Evolutionary conservation across 2,888 invertebrate species (phyloP).

Genomic region (Lasioglossum figueresi): DNA sequence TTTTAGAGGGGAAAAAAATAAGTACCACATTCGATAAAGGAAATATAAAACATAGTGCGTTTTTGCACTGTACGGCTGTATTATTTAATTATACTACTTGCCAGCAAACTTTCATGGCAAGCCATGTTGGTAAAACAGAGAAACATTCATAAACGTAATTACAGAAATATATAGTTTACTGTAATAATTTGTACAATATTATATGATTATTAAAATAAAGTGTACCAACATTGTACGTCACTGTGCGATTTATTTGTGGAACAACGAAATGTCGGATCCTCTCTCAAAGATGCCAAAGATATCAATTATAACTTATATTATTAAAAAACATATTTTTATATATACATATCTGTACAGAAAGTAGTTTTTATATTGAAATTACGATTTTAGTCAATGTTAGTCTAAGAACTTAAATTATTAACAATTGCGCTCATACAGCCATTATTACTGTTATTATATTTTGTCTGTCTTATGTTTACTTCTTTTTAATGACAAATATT

Average conservation of each 20-base stretch:
- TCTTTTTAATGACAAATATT: neutral
- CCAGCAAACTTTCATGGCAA: conserved; percentile 75
- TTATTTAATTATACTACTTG: conserved; percentile 78
- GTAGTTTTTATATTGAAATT: conserved; percentile 3
- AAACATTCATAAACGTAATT: conserved; percentile 82
- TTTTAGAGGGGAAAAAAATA: conserved; percentile 70
- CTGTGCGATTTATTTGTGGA: conserved; percentile 25
- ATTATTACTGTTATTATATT: neutral
- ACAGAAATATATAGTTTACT: conserved; percentile 82
- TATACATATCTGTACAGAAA: neutral
- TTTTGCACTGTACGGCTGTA: conserved; percentile 76
- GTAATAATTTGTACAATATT: conserved; percentile 84
- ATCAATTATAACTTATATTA: neutral
- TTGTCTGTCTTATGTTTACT: neutral
- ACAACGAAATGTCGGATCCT: neutral
- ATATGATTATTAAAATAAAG: conserved; percentile 82
- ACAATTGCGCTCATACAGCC: neutral
- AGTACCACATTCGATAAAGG: conserved; percentile 71
- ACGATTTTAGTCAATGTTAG: neutral
- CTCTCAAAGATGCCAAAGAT: neutral
- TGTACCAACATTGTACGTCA: conserved; percentile 82
- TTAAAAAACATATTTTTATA: neutral
- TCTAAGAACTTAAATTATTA: neutral
- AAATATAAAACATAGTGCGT: conserved; percentile 67
- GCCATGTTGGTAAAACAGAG: conserved; percentile 79